These are phyloP conservation scores for Rhysida immarginata DNA, from an alignment of 1,140 invertebrate species.

Conservation along the genomic window DNA sequence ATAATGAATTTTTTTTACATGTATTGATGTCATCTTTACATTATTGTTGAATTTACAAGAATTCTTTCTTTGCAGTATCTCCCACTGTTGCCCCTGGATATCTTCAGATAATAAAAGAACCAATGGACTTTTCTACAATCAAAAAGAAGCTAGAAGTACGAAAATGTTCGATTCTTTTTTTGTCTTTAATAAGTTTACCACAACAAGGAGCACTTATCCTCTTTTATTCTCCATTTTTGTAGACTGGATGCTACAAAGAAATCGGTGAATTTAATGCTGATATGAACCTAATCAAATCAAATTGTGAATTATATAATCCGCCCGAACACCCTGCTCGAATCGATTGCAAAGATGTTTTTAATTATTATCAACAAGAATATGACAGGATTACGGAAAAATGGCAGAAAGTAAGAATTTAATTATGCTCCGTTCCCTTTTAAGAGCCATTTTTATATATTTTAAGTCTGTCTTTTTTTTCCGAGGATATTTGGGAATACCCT, in stretches of 20 bases:
- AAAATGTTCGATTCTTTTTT: neutral
- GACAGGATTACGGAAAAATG: conserved; percentile 24
- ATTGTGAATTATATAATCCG: conserved; percentile 30
- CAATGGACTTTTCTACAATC: conserved; percentile 30
- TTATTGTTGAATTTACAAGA: neutral
- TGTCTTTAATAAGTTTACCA: neutral
- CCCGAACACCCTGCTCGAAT: conserved; percentile 24
- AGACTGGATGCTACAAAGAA: conserved; percentile 21
- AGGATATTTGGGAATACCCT: too few species aligned
- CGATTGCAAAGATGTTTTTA: conserved; percentile 30
- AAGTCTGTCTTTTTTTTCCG: neutral
- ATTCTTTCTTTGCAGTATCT: conserved; percentile 23
- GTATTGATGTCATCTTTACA: neutral
- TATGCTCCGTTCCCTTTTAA: too few species aligned
- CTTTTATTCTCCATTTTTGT: conserved; percentile 7
- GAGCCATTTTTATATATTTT: neutral
- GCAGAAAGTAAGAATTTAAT: conserved; percentile 19
- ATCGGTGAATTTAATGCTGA: conserved; percentile 28
- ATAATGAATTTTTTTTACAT: too few species aligned
- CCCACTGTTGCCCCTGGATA: conserved; percentile 27
- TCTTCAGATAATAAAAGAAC: conserved; percentile 25
- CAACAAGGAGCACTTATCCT: neutral
- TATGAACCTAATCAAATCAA: conserved; percentile 27
- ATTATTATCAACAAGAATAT: conserved; percentile 26
- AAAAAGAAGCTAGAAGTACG: conserved; percentile 27